Evolutionary conservation across 2,113 vertebrate genomes (phyloP).

Genomic region (Mirza zaza): DNA sequence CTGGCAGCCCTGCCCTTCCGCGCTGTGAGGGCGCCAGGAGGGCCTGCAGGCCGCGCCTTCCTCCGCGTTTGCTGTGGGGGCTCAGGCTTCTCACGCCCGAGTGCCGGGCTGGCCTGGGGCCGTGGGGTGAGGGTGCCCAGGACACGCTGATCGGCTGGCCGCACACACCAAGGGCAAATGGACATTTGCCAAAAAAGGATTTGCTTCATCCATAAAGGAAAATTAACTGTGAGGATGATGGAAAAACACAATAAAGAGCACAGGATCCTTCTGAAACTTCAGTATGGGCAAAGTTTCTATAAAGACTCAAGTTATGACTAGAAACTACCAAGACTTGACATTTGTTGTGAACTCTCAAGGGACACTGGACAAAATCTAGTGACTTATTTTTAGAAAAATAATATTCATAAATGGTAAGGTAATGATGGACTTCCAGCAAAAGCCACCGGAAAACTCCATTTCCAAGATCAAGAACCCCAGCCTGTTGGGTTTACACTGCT

Average conservation of each 20-base stretch:
- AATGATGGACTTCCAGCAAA: background rate
- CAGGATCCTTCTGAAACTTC: background rate
- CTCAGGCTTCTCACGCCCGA: background rate
- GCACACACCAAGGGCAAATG: background rate
- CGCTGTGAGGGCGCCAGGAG: accelerated
- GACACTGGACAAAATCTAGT: background rate
- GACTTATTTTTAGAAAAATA: conserved; percentile 10
- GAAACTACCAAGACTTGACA: background rate
- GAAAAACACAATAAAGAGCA: background rate
- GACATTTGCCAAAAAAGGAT: background rate
- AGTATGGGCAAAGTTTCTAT: background rate
- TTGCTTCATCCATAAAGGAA: background rate
- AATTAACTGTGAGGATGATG: background rate
- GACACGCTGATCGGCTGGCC: accelerated
- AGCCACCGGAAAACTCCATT: background rate
- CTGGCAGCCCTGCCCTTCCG: accelerated
- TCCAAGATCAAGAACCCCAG: background rate
- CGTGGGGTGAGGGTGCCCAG: no score
- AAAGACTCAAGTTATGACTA: background rate
- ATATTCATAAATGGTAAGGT: background rate
- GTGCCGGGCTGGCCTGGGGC: background rate
- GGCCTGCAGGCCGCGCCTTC: accelerated
- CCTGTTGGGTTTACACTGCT: background rate
- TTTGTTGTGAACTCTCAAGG: conserved; percentile 3
- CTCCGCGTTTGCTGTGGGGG: accelerated